A percentile compares a stretch with the other conserved stretches of the same genome.
Conservation (phyloP, 2,888 invertebrate species). For the Sclerodermus sp. region DNA sequence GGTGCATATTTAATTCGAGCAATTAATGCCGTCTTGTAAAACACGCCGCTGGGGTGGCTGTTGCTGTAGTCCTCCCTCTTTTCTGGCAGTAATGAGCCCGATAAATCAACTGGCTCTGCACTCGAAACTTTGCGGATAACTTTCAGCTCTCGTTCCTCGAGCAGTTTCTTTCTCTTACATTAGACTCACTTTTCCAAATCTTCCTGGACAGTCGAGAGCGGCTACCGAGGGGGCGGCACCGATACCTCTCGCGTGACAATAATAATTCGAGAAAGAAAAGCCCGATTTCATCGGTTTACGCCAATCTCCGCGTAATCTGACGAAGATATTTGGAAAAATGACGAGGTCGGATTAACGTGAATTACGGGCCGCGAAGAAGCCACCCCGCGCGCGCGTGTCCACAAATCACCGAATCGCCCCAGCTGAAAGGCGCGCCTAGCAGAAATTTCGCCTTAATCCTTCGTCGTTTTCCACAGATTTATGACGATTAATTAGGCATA, state of each 20-base stretch:
- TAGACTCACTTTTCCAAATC: conserved; percentile 13
- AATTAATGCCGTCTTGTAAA: conserved; percentile 59
- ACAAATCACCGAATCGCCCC: conserved; percentile 33
- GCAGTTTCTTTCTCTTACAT: background rate
- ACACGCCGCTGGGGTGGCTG: conserved; percentile 54
- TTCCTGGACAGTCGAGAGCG: conserved; percentile 2
- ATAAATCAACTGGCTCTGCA: conserved; percentile 57
- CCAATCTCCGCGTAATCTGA: no score
- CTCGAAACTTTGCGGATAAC: conserved; percentile 54
- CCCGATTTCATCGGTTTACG: no score
- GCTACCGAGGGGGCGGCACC: background rate
- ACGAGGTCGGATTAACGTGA: background rate
- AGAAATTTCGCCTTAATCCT: conserved; percentile 35
- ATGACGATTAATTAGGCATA: conserved; percentile 53
- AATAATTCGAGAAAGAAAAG: no score
- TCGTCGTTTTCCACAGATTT: conserved; percentile 41
- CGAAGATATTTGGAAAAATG: background rate
- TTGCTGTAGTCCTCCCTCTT: conserved; percentile 40
- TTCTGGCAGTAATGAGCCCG: conserved; percentile 56
- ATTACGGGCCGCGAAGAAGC: background rate
- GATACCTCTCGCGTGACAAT: no score
- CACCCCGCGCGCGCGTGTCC: conserved; percentile 15
- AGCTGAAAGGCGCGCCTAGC: conserved; percentile 28
- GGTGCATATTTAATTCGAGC: conserved; percentile 59
- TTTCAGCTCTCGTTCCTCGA: conserved; percentile 31